Base-by-base conservation (phyloP, 2,888 invertebrate species). In the Yponomeuta plumbellus region DNA sequence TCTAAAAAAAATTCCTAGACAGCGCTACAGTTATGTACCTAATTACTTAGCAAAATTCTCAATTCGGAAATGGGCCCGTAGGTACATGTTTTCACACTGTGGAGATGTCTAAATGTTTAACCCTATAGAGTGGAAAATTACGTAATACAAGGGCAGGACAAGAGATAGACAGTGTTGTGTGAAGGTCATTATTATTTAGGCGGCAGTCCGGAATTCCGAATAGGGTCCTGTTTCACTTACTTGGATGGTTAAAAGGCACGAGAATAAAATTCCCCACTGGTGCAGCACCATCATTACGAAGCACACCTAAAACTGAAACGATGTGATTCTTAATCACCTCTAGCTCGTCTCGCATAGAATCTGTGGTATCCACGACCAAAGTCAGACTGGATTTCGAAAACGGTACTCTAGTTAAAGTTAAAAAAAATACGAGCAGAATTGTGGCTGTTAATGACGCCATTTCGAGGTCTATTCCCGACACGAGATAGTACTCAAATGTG, bases 201-300 rank as follows among this genome's bases (percentile, higher is more conserved):
- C 26, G 5, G 5, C 2, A 26, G 26, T 2, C 26, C 26, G 5
- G 5, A 4, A 26, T 26, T 26, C 2, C 5, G 2, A 26, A 4
- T 26, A 26, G 2, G 2, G 5, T 5, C n/a, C n/a, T n/a, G n/a
- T 2, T 26, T 4, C 8, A 77, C 81, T 78, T 71, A 86, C 86
- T 70, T 6, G 85, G 84, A 70, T 88, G 86, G 67, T 85, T 85
- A 66, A 87, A 87, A 0, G 85, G 85, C 1, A 87, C 78, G 57
- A 88, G 67, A 67, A 86, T 66, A 68, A 85, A 85, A 65, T 87
- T 80, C 63, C 84, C 80, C 61, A 88, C 81, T 39, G 78, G 77
- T 1, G 84, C 82, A 8, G 69, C 59, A 1, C 80, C 78, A 0
- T 79, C 77, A 11, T 72, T 72, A 11, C 79, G 56, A 1, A 86